phyloP scores from a whole-genome alignment of 2,888 invertebrate genomes.

The Pollenia angustigena region DNA sequence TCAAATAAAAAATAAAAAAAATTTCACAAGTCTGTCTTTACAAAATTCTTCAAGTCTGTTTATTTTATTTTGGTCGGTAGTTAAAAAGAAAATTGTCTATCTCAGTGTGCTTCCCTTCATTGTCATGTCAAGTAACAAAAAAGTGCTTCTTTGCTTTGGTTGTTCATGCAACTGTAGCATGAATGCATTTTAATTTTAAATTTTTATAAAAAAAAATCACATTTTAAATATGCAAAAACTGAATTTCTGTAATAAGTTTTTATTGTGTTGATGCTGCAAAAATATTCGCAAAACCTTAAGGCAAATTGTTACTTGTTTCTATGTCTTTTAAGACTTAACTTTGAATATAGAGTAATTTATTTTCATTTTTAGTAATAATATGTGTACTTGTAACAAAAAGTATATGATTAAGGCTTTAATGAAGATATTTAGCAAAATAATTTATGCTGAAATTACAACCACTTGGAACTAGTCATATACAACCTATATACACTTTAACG shows the following conservation, averaged over 20 bases:
- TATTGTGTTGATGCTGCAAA: slow-evolving; percentile 20
- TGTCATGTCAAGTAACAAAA: slow-evolving; percentile 3
- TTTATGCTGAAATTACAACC: slow-evolving; percentile 46
- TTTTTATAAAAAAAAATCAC: slow-evolving; percentile 25
- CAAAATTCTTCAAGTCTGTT: slow-evolving; percentile 17
- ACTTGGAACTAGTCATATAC: background rate
- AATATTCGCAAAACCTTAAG: background rate
- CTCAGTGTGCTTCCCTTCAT: slow-evolving; percentile 11
- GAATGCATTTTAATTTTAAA: slow-evolving; percentile 26
- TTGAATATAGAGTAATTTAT: background rate
- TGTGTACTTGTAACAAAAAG: background rate
- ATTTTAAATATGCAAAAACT: slow-evolving; percentile 22
- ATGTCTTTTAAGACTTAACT: background rate
- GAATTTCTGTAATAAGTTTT: slow-evolving; percentile 35
- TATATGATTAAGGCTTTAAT: slow-evolving; percentile 59
- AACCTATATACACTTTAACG: background rate
- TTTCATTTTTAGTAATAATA: background rate
- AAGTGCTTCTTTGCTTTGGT: background rate
- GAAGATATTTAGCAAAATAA: slow-evolving; percentile 67
- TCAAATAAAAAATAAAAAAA: background rate
- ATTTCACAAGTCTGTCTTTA: background rate
- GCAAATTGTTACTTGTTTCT: background rate
- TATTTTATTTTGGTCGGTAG: background rate
- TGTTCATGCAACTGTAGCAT: slow-evolving; percentile 17
- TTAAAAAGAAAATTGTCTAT: slow-evolving; percentile 14